These are phyloP conservation scores for Epicauta chinensis DNA, from an alignment of 1,140 invertebrate genomes.

Conservation along the genomic window DNA sequence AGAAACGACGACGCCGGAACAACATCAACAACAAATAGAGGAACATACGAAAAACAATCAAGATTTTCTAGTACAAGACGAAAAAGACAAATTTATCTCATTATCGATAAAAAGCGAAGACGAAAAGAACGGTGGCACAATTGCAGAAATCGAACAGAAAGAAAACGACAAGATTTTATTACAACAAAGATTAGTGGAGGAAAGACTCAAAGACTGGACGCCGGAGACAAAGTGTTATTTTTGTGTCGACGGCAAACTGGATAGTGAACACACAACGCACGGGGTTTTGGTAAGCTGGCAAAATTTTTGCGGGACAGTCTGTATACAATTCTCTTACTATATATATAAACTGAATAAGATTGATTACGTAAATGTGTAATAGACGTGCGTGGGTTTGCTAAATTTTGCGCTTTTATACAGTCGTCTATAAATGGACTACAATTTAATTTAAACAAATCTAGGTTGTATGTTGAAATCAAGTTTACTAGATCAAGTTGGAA, in stretches of 20 bases:
- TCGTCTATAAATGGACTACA: no score
- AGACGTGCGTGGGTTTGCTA: no score
- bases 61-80: conserved; percentile 26
- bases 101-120: conserved; percentile 16
- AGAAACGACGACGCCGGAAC: conserved; percentile 29
- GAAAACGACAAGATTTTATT: conserved; percentile 9
- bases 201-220: conserved; percentile 66
- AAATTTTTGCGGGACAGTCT: no score
- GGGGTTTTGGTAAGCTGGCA: conserved; percentile 49
- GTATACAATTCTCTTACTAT: no score
- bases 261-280: conserved; percentile 49
- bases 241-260: conserved; percentile 74
- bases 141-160: conserved; percentile 31
- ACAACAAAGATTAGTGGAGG: conserved; percentile 17
- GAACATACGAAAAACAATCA: conserved; percentile 31
- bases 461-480: no score
- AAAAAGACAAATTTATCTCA: conserved; percentile 22
- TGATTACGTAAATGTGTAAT: no score
- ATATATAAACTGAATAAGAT: no score
- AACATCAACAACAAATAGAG: conserved; percentile 19
- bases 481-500: no score
- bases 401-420: no score
- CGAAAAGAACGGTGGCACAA: conserved; percentile 31
- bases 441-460: no score
- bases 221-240: conserved; percentile 81